A percentile compares a stretch with the other conserved stretches of the same genome.
These are phyloP conservation scores for Loriculus beryllinus DNA, from an alignment of 2,797 vertebrate species.

Conservation along the genomic window DNA sequence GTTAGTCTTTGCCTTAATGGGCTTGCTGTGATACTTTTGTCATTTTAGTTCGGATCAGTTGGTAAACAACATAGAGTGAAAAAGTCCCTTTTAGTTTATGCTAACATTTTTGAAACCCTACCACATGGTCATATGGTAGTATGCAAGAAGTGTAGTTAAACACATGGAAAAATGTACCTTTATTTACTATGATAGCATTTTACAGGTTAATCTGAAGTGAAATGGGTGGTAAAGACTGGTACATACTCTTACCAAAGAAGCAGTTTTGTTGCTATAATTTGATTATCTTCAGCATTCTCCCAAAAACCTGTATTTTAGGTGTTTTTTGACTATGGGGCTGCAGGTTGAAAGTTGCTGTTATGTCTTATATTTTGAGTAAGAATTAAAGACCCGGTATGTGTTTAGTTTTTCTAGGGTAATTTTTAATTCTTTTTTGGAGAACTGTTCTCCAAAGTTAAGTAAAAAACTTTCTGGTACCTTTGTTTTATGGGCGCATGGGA, in stretches of 20 bases:
- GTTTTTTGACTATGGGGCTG: not conserved
- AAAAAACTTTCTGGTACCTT: not conserved
- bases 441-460: not conserved
- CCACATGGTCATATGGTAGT: not conserved
- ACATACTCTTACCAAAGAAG: not conserved
- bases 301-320: not conserved
- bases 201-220: not conserved
- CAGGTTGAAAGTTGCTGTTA: not conserved
- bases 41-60: not conserved
- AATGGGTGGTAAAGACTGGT: not conserved
- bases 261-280: not conserved
- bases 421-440: not conserved
- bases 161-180: not conserved
- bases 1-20: not conserved
- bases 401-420: not conserved
- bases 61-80: not conserved
- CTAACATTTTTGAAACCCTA: not conserved
- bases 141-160: not conserved
- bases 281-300: not conserved
- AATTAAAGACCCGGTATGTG: not conserved
- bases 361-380: not conserved
- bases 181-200: not conserved
- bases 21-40: not conserved
- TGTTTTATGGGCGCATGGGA: not conserved
- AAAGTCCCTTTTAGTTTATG: not conserved